These are phyloP conservation scores for Gymnocypris eckloni DNA, from an alignment of 2,797 vertebrate genomes.

Conservation along the genomic window DNA sequence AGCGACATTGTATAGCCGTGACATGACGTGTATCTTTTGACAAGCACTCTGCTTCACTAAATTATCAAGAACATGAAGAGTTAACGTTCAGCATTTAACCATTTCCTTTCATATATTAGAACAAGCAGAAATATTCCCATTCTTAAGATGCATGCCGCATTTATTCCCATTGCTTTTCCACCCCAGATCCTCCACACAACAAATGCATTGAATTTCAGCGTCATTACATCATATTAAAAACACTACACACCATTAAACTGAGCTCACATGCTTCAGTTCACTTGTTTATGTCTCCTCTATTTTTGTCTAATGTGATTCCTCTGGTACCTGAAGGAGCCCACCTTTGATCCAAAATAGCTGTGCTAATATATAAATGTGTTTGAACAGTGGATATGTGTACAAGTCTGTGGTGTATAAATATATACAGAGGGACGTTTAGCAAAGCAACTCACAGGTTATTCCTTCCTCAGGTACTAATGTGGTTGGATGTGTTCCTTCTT, in stretches of 20 bases:
- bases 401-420: constrained; percentile 56
- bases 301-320: constrained; percentile 15
- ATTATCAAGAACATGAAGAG: neutral
- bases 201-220: constrained; percentile 1
- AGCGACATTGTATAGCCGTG: constrained; percentile 11
- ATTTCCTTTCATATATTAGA: neutral
- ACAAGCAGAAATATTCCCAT: neutral
- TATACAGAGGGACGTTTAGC: constrained; percentile 43
- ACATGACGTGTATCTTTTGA: neutral
- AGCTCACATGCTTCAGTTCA: constrained; percentile 8
- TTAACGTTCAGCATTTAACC: neutral
- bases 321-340: constrained; percentile 16
- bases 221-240: constrained; percentile 37
- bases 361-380: constrained; percentile 60
- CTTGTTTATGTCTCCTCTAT: constrained; percentile 45
- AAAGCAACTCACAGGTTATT: constrained; percentile 41
- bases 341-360: constrained; percentile 62
- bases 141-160: neutral
- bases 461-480: constrained; percentile 46
- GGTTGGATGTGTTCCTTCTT: constrained; percentile 47
- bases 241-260: constrained; percentile 21
- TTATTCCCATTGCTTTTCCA: constrained; percentile 3
- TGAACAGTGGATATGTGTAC: constrained; percentile 49
- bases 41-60: neutral
- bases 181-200: neutral